A percentile compares a stretch with the other conserved stretches of the same genome.
Evolutionary conservation across 64 coral and sea anemone genomes (phyloP).

Genomic region (Pocillopora damicornis): DNA sequence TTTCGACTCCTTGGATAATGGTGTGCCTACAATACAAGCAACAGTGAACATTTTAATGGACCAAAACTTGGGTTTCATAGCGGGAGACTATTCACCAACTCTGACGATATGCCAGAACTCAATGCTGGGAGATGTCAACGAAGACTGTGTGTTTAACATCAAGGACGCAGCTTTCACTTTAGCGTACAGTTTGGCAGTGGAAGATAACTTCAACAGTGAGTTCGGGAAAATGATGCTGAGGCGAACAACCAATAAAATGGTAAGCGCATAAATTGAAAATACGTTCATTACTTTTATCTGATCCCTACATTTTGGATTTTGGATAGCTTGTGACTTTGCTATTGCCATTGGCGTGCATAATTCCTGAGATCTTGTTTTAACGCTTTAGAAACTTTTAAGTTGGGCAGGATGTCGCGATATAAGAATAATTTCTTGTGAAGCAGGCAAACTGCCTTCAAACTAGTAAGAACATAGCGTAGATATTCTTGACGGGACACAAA

Average conservation of each 20-base stretch:
- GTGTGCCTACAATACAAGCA: slow-evolving; percentile 26
- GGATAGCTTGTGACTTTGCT: too few species aligned
- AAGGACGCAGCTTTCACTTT: slow-evolving; percentile 48
- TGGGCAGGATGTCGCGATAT: too few species aligned
- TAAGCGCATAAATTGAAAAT: slow-evolving; percentile 7
- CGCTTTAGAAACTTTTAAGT: too few species aligned
- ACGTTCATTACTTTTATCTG: too few species aligned
- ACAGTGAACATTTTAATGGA: slow-evolving; percentile 44
- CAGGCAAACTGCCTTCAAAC: too few species aligned
- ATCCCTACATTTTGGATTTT: too few species aligned
- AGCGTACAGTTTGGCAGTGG: slow-evolving; percentile 28
- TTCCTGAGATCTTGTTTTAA: too few species aligned
- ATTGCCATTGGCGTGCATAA: too few species aligned
- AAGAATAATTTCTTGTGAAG: too few species aligned
- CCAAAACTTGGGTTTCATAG: slow-evolving; percentile 23
- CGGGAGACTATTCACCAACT: background rate
- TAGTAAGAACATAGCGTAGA: too few species aligned
- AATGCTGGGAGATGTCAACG: slow-evolving; percentile 49
- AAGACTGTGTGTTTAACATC: slow-evolving; percentile 57
- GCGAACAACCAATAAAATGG: slow-evolving; percentile 21
- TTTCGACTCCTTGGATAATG: background rate
- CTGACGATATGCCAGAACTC: background rate
- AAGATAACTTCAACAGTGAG: slow-evolving; percentile 18
- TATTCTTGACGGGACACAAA: too few species aligned
- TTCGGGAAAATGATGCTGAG: slow-evolving; percentile 11